A percentile compares a stretch with the other conserved stretches of the same genome.
Evolutionary conservation across 1,140 invertebrate species (phyloP).

Genomic region (Drosophila insularis): DNA sequence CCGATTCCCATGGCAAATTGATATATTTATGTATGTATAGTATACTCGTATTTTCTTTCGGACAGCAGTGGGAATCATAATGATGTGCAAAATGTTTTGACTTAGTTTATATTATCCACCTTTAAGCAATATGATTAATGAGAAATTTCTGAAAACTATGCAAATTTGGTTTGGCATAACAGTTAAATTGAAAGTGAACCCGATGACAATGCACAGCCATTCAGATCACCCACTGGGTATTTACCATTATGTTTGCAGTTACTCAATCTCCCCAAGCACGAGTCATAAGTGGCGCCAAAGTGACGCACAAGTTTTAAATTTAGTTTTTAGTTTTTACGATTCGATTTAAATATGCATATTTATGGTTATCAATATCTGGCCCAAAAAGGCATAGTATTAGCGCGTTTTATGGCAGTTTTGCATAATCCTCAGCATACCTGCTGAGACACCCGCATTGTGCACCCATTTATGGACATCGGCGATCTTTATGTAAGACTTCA

Average conservation of each 20-base stretch:
- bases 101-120: conserved; percentile 36
- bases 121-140: conserved; percentile 40
- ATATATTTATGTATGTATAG: background rate
- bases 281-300: conserved; percentile 68
- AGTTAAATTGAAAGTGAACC: conserved; percentile 46
- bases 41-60: background rate
- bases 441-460: conserved; percentile 69
- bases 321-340: conserved; percentile 37
- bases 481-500: conserved; percentile 54
- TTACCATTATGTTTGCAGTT: conserved; percentile 24
- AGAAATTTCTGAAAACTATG: conserved; percentile 2
- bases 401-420: conserved; percentile 48
- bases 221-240: conserved; percentile 47
- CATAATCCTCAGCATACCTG: conserved; percentile 53
- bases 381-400: conserved; percentile 32
- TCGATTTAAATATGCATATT: conserved; percentile 35
- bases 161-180: conserved; percentile 18
- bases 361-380: conserved; percentile 7
- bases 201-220: conserved; percentile 46
- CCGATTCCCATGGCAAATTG: conserved; percentile 48
- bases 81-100: conserved; percentile 38
- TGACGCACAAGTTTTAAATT: conserved; percentile 35
- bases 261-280: conserved; percentile 49
- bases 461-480: conserved; percentile 40
- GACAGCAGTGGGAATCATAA: conserved; percentile 37